These are phyloP conservation scores for Hemiscyllium ocellatum DNA, from an alignment of 2,113 vertebrate species.

Conservation along the genomic window DNA sequence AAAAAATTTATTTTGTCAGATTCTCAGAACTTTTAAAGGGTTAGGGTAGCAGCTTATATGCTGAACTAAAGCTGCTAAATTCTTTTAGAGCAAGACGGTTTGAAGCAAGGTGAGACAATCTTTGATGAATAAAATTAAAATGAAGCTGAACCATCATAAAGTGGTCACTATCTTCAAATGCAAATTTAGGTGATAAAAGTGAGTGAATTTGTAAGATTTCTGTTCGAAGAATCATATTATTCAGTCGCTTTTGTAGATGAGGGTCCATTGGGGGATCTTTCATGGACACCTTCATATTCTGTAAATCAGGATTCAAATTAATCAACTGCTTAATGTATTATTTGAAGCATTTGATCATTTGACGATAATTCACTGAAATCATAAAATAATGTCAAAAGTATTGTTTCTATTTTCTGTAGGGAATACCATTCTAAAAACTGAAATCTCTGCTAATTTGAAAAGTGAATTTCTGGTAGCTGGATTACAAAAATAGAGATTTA, in stretches of 20 bases:
- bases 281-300: neutral
- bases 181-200: neutral
- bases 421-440: neutral
- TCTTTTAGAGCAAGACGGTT: neutral
- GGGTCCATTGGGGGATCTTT: neutral
- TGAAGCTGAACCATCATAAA: neutral
- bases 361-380: neutral
- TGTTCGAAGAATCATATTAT: neutral
- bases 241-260: neutral
- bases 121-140: neutral
- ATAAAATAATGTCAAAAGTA: neutral
- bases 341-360: neutral
- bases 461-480: neutral
- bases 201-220: neutral
- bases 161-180: neutral
- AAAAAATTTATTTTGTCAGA: neutral
- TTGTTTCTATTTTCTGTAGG: neutral
- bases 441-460: neutral
- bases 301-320: neutral
- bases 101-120: neutral
- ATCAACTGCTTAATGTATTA: neutral
- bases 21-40: neutral
- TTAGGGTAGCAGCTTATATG: neutral
- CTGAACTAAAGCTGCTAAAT: neutral
- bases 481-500: neutral